Conservation (phyloP, 2,888 invertebrate genomes). For the Brenthis hecate region DNA sequence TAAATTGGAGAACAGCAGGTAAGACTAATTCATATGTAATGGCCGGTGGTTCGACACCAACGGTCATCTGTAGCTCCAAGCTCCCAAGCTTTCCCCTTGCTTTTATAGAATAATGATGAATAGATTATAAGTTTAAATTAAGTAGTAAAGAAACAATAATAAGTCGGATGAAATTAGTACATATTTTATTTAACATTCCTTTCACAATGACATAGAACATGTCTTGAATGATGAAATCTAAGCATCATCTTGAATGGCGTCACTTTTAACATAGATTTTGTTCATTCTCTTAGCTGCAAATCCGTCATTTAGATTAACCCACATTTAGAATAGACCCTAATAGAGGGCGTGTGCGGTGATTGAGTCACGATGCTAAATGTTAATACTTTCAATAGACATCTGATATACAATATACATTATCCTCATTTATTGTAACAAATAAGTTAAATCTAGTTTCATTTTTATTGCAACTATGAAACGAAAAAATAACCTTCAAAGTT, state of each 20-base stretch:
- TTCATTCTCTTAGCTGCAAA: constrained; percentile 1
- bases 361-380: constrained; percentile 1
- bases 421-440: not conserved
- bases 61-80: constrained; percentile 7
- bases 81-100: constrained; percentile 14
- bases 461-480: constrained; percentile 4
- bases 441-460: not conserved
- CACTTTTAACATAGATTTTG: constrained; percentile 9
- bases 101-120: constrained; percentile 4
- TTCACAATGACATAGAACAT: constrained; percentile 44
- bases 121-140: not conserved
- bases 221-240: constrained; percentile 13
- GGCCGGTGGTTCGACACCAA: constrained; percentile 29
- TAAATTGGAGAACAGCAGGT: constrained; percentile 82
- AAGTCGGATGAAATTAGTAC: not conserved
- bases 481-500: not conserved
- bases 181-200: constrained; percentile 42
- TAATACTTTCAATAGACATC: no score
- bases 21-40: constrained; percentile 46
- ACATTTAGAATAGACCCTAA: constrained; percentile 48
- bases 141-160: not conserved
- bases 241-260: constrained; percentile 8
- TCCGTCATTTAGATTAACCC: constrained; percentile 8
- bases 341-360: constrained; percentile 63
- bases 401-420: no score